Evolutionary conservation across 2,888 invertebrate genomes (phyloP), one percentile per base, ranked within the genome.

Genomic region (Parnassius orleans): DNA sequence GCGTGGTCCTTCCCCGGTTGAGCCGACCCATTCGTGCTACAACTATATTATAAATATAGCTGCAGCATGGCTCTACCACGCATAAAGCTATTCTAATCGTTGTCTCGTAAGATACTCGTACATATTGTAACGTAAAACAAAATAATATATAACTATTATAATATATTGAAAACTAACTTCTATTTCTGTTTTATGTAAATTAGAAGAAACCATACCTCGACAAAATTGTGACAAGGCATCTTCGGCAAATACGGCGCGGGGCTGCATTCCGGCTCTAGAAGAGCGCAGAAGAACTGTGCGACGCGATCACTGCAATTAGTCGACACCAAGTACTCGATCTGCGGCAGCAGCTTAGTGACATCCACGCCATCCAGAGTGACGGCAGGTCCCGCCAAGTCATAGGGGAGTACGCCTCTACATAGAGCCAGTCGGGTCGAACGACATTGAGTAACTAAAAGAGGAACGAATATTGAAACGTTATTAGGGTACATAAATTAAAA

Each of bases 251-350:
- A 92, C 11, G 93, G 93, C 14, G 90, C 85, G 0, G 94, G 93
- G 64, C 92, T 93, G 76, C 95, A 95, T 70, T 95, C 94, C 0
- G 95, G 95, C 70, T 95, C 95, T 48, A 95, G 80, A 11, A 94
- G 83, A 1, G 94, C 92, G 69, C 95, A 95, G 14, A 93, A 80
- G 76, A 94, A 94, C 68, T 94, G 93, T 44, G 87, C 86, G 1
- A 93, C 88, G 3, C 95, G 87, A 0, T 91, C 88, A 67, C 94
- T 94, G 79, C 95, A 95, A 71, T 94, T 93, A 10, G 93, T 93
- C n/a, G 91, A 80, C 14, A 93, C 86, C 19, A 95, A 83, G 69
- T 92, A 92, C 73, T 94, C 92, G 68, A 94, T 93, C 71, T 93
- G 93, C 0, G 92, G 86, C 67, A 94, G 75, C 42, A 92, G 78